Conservation (phyloP, 1,140 invertebrate species). For the Goniozus legneri region DNA sequence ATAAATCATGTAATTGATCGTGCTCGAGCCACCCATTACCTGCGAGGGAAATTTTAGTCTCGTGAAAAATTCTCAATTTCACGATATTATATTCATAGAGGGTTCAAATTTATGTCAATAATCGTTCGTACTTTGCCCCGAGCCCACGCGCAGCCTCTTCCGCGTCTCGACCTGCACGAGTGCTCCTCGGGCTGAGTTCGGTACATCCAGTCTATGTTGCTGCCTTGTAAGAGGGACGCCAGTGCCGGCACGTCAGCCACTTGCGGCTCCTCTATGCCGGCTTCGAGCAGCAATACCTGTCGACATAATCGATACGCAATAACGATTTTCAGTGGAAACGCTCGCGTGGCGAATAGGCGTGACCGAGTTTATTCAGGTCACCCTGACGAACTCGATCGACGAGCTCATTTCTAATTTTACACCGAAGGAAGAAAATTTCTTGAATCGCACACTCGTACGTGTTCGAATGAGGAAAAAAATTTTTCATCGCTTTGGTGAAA, state of each 20-base stretch:
- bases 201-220: constrained; percentile 61
- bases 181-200: constrained; percentile 52
- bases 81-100: constrained; percentile 1
- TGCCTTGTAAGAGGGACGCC: constrained; percentile 55
- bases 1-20: constrained; percentile 69
- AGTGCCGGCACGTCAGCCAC: constrained; percentile 64
- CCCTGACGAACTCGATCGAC: too few relatives aligned
- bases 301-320: constrained; percentile 3
- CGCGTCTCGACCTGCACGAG: constrained; percentile 45
- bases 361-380: constrained; percentile 4
- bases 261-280: constrained; percentile 69
- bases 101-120: background rate
- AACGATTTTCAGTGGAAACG: too few relatives aligned
- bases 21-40: constrained; percentile 61
- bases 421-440: too few relatives aligned
- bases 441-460: too few relatives aligned
- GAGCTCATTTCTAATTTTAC: too few relatives aligned
- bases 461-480: too few relatives aligned
- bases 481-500: too few relatives aligned
- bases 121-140: constrained; percentile 36
- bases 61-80: background rate
- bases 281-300: constrained; percentile 70
- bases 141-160: constrained; percentile 34
- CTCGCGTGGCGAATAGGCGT: background rate
- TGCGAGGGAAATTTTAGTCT: constrained; percentile 7